phyloP scores from a whole-genome alignment of 2,888 invertebrate species.

The Drosophila quinaria region DNA sequence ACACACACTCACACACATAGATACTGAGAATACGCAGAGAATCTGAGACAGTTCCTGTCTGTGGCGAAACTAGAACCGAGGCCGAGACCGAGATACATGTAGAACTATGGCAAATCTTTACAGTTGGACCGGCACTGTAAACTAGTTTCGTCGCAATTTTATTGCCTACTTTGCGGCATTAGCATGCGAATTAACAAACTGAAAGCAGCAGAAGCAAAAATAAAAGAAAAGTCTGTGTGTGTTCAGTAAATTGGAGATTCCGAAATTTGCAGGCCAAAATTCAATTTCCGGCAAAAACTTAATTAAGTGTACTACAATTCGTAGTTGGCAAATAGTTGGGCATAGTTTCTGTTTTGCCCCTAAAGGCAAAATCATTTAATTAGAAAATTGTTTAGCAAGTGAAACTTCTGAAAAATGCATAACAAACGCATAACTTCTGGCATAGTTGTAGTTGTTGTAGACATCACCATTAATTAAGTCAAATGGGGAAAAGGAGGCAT shows the following conservation, averaged over 20 bases:
- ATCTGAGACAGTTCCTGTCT: conserved; percentile 76
- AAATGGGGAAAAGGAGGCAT: conserved; percentile 29
- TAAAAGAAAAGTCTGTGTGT: conserved; percentile 9
- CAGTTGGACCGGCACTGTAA: conserved; percentile 36
- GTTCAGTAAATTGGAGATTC: conserved; percentile 11
- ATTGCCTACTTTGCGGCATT: conserved; percentile 70
- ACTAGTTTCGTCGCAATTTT: conserved; percentile 60
- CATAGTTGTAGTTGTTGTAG: conserved; percentile 54
- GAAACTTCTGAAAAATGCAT: conserved; percentile 65
- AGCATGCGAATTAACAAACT: conserved; percentile 70
- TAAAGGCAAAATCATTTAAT: conserved; percentile 60
- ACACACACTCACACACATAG: conserved; percentile 19
- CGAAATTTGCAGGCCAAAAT: conserved; percentile 38
- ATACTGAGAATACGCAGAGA: conserved; percentile 73
- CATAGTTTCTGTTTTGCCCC: conserved; percentile 45
- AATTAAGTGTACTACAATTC: conserved; percentile 57
- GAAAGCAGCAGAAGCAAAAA: conserved; percentile 19
- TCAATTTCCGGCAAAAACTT: conserved; percentile 64
- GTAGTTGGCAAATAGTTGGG: conserved; percentile 61
- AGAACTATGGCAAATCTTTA: conserved; percentile 9
- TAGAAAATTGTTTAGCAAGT: conserved; percentile 56
- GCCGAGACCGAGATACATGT: conserved; percentile 16
- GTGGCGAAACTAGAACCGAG: conserved; percentile 52
- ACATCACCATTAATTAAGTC: conserved; percentile 49
- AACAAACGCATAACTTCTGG: conserved; percentile 37